Conservation (phyloP, 2,113 vertebrate genomes). For the Nyctereutes procyonoides region DNA sequence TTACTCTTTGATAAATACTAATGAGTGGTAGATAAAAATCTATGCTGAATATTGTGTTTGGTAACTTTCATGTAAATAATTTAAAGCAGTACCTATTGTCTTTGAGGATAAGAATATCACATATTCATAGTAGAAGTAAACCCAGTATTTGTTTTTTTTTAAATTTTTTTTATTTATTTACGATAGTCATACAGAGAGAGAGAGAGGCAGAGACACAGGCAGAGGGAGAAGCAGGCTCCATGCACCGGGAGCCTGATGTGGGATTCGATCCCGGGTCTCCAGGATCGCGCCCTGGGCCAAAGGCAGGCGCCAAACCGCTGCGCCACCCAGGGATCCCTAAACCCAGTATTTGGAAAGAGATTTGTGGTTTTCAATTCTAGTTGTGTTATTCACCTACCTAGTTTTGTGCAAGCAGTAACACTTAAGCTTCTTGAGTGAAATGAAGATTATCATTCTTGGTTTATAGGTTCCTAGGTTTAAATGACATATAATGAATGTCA, state of each 20-base stretch:
- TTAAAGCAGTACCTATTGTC: background rate
- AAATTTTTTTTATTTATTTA: no score
- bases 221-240: no score
- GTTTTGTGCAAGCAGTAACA: background rate
- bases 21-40: background rate
- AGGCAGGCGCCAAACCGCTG: no score
- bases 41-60: background rate
- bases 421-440: background rate
- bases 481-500: background rate
- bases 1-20: slow-evolving; percentile 53
- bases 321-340: no score
- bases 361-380: background rate
- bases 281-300: no score
- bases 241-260: no score
- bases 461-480: background rate
- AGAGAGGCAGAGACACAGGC: no score
- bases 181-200: no score
- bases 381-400: background rate
- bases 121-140: background rate
- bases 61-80: slow-evolving; percentile 4
- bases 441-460: background rate
- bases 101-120: slow-evolving; percentile 21
- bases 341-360: slow-evolving; percentile 12
- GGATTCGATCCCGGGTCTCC: no score
- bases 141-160: no score